A percentile compares a stretch with the other conserved stretches of the same genome.
Evolutionary conservation across 2,888 invertebrate species (phyloP).

Genomic region (Drosophila melanocephala): DNA sequence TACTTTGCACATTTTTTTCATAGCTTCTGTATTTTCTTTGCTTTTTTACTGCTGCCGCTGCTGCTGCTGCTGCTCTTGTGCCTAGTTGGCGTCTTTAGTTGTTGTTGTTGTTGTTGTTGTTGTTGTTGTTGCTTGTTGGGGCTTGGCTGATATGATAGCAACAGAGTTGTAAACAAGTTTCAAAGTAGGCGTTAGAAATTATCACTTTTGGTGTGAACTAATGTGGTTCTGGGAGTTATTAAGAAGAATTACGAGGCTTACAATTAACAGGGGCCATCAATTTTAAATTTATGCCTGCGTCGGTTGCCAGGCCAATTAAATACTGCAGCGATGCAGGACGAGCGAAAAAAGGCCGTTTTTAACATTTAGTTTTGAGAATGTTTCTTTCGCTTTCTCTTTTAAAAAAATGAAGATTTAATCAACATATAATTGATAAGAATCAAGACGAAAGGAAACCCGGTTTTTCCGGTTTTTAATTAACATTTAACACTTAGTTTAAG

Average conservation of each 20-base stretch:
- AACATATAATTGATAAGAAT: background rate
- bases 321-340: background rate
- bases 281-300: background rate
- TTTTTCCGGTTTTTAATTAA: background rate
- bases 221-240: conserved; percentile 14
- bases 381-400: background rate
- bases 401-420: background rate
- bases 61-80: conserved; percentile 36
- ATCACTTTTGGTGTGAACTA: conserved; percentile 41
- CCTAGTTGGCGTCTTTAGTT: conserved; percentile 9
- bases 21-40: conserved; percentile 33
- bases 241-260: background rate
- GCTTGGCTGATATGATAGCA: conserved; percentile 73
- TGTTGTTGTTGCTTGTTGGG: conserved; percentile 10
- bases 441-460: background rate
- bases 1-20: conserved; percentile 71
- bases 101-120: conserved; percentile 34
- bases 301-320: background rate
- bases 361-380: background rate
- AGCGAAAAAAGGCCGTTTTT: background rate
- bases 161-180: conserved; percentile 71
- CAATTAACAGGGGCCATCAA: background rate
- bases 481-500: background rate
- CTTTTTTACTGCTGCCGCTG: conserved; percentile 27
- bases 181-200: conserved; percentile 67